Evolutionary conservation across 2,113 vertebrate species (phyloP).

Genomic region (Fulica atra): DNA sequence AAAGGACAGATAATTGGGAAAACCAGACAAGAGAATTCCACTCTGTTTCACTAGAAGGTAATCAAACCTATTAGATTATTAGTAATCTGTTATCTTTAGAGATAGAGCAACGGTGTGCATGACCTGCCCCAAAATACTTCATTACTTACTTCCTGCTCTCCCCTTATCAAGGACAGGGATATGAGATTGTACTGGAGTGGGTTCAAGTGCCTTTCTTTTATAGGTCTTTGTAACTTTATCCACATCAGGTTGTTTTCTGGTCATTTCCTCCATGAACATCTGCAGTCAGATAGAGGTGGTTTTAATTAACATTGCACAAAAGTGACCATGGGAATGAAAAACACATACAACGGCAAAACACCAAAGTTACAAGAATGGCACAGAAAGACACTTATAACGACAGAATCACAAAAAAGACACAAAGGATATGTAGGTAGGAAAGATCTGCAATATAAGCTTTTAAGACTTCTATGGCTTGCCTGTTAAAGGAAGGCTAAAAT

Average conservation of each 20-base stretch:
- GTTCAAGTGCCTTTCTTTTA: slow-evolving; percentile 87
- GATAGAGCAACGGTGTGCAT: background rate
- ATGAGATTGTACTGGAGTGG: slow-evolving; percentile 84
- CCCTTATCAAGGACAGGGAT: slow-evolving; percentile 94
- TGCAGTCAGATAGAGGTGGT: slow-evolving; percentile 59
- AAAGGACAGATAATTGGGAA: background rate
- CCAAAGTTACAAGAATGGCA: background rate
- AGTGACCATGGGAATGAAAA: background rate
- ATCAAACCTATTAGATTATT: background rate
- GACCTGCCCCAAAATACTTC: background rate
- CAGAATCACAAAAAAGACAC: background rate
- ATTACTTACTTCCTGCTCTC: slow-evolving; percentile 87
- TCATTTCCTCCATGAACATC: slow-evolving; percentile 99
- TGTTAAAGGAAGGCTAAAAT: background rate
- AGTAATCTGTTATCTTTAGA: background rate
- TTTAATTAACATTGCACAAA: slow-evolving; percentile 3
- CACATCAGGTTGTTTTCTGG: slow-evolving; percentile 97
- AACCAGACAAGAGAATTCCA: background rate
- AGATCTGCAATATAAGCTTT: background rate
- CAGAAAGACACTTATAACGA: background rate
- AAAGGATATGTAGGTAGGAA: background rate
- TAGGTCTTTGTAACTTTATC: slow-evolving; percentile 98
- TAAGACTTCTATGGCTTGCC: background rate
- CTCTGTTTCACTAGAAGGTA: background rate
- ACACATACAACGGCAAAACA: background rate